phyloP scores from a whole-genome alignment of 2,113 vertebrate genomes.

The Tetrax tetrax region DNA sequence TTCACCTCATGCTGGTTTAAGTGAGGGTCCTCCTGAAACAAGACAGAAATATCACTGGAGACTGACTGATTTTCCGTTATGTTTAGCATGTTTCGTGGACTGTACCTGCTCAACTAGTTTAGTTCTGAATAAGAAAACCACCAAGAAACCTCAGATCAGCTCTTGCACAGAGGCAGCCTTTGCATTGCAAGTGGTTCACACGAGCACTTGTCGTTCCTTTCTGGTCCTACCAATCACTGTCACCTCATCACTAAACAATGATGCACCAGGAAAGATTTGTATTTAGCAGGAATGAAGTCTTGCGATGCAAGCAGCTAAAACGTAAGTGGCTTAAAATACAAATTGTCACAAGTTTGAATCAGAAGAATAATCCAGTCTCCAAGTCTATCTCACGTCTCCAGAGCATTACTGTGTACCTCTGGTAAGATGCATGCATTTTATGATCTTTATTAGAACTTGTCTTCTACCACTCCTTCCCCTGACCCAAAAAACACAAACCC shows the following conservation, averaged over 20 bases:
- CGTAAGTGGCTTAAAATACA: background rate
- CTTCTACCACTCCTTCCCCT: background rate
- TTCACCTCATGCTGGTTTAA: constrained; percentile 1
- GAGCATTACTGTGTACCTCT: background rate
- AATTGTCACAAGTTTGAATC: background rate
- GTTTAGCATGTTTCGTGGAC: background rate
- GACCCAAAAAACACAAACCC: background rate
- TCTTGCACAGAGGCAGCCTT: background rate
- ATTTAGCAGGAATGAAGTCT: background rate
- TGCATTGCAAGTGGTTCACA: background rate
- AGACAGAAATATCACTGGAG: background rate
- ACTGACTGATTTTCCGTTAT: background rate
- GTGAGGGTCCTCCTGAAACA: constrained; percentile 51
- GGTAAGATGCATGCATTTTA: background rate
- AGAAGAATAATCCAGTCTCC: background rate
- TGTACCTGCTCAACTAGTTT: background rate
- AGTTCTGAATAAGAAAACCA: background rate
- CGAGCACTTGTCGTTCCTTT: background rate
- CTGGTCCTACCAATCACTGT: background rate
- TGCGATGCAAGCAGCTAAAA: background rate
- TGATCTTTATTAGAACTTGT: background rate
- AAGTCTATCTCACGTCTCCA: background rate
- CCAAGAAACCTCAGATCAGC: background rate
- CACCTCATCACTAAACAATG: background rate
- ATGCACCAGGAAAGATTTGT: background rate